Evolutionary conservation across 2,113 vertebrate species (phyloP), one percentile per base, ranked within the genome.

Genomic region (Brienomyrus longianalis): DNA sequence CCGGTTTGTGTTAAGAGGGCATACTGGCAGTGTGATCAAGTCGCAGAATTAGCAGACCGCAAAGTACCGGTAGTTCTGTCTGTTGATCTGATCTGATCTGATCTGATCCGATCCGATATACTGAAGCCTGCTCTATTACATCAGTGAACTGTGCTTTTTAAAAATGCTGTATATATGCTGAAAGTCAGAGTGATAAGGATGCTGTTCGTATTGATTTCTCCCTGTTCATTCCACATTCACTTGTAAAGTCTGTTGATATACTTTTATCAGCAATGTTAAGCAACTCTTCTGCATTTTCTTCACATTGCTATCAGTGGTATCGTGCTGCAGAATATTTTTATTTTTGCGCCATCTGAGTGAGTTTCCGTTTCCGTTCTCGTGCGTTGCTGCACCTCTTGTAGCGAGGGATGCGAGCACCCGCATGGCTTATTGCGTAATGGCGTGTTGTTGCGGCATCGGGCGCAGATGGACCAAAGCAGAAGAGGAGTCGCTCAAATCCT

Each of bases 1-100:
- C 51, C 45, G 9, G 39, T 84, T 19, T 35, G 31, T 83, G 8
- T 48, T 91, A 59, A 86, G 77, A 59, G 91, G 92, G 89, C 90
- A 92, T 56, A 21, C 17, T 21, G 62, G 52, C 51, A 83, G 39
- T 89, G 31, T 86, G 62, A 52, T 54, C 90, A 48, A 50, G 43
- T 88, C 89, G 48, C 86, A 31, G n/a, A 5, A 89, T 62, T 52
- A 35, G 27, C 13, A 35, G 43, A 39, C n/a, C n/a, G 19, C 15
- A 86, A 27, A 52, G 3, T 27, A 54, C 8, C 23, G 3, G 39
- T 90, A 45, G 74, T 87, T 31, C 91, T 59, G 88, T 48, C 47
- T 39, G 11, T 9, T 85, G 23, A 62, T 48, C 45, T 66, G 86
- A 59, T 51, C 43, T 50, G 17, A 21, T 56, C 19, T 5, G 4